phyloP scores from a whole-genome alignment of 1,140 invertebrate species.

The Subanguina moxae region DNA sequence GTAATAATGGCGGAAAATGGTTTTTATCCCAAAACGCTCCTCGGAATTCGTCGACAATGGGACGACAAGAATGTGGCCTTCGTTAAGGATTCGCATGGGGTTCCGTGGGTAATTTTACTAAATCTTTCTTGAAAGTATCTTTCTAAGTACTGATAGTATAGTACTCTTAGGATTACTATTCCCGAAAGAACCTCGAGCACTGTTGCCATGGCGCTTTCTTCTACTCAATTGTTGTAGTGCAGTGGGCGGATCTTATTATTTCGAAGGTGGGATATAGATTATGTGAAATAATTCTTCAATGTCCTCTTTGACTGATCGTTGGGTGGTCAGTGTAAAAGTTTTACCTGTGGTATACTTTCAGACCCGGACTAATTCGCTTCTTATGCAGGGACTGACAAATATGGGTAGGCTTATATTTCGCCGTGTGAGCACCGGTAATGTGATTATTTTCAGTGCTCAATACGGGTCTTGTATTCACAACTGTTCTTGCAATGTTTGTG shows the following conservation, averaged over 20 bases:
- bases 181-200: slow-evolving; percentile 87
- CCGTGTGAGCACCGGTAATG: no score
- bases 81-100: slow-evolving; percentile 49
- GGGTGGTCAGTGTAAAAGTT: no score
- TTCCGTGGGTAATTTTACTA: slow-evolving; percentile 51
- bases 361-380: no score
- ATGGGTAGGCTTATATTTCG: no score
- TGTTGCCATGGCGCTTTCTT: slow-evolving; percentile 98
- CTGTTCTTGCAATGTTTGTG: no score
- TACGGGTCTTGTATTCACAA: no score
- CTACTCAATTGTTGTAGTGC: slow-evolving; percentile 92
- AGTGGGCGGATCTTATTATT: slow-evolving; percentile 97
- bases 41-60: slow-evolving; percentile 43
- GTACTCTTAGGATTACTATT: slow-evolving; percentile 91
- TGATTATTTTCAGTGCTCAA: no score
- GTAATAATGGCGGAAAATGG: slow-evolving; percentile 57
- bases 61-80: slow-evolving; percentile 50
- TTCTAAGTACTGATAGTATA: slow-evolving; percentile 61
- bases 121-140: no score
- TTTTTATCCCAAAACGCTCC: slow-evolving; percentile 39
- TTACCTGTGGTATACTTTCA: no score
- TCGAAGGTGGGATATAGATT: slow-evolving; percentile 95
- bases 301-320: no score
- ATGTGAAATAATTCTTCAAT: no score
- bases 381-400: no score